Base-by-base conservation (phyloP, 2,113 vertebrate genomes). In the Hemicordylus capensis region DNA sequence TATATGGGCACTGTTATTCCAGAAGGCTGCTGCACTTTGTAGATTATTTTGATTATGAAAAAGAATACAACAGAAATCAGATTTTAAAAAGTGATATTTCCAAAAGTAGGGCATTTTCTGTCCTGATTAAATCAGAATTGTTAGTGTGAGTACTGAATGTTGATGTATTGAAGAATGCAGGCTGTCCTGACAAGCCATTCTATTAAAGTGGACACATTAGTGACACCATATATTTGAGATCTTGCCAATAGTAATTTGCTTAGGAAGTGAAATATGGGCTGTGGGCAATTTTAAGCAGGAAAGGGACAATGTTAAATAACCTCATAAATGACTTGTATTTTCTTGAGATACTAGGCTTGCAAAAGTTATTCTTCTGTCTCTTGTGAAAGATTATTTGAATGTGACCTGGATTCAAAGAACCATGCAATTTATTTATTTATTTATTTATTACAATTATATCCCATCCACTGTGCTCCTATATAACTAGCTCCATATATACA, bases 51-150 rank as follows among this genome's bases (percentile, higher is more conserved):
- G 70, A 81, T 81, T 34, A 31, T 89, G 7, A 34, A n/a, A 0
- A 42, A 34, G 28, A 48, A 1, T 54, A 0, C 80, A 44, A 1
- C 0, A 74, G 46, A 64, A 2, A 76, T 12, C 24, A 76, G 48
- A 19, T 63, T 24, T 46, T 87, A 10, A 37, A 0, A 69, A 81
- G 67, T 59, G 46, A 3, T 19, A 85, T 39, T 79, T 59, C 64
- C 75, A 31, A 70, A 87, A 82, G 28, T 58, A 31, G 12, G 9
- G 4, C 19, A 84, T 8, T 9, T 87, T 37, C 37, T 63, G 2
- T 14, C 61, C 74, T 77, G 28, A n/a, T 79, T 90, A 54, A 81
- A 81, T 85, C 72, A 88, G 79, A 12, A 64, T 64, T 48, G 46
- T 0, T 0, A 86, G 39, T 4, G 39, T 4, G 3, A 81, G 12